Conservation (phyloP, 2,113 vertebrate genomes). For the Hepsetus odoe region DNA sequence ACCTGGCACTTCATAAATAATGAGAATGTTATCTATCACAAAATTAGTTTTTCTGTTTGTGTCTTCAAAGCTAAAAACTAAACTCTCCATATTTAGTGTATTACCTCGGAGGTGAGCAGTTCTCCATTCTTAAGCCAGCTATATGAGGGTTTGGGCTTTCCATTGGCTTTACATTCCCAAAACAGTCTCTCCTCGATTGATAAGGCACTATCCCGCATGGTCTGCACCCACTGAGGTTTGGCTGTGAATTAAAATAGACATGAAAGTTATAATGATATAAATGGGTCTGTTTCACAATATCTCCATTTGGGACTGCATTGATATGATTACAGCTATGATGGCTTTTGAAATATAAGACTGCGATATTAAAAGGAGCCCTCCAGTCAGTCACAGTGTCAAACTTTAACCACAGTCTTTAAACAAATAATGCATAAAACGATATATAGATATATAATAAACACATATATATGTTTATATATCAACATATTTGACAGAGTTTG, state of each 20-base stretch:
- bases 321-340: neutral
- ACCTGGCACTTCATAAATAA: too few relatives aligned
- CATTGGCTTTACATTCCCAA: conserved; percentile 90
- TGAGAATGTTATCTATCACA: too few relatives aligned
- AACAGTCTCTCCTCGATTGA: conserved; percentile 85
- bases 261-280: conserved; percentile 35
- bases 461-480: too few relatives aligned
- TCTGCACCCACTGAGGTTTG: conserved; percentile 92
- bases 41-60: too few relatives aligned
- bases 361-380: too few relatives aligned
- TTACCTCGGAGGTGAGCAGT: conserved; percentile 82
- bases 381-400: too few relatives aligned
- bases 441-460: too few relatives aligned
- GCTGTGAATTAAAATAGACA: conserved; percentile 72
- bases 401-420: too few relatives aligned
- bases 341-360: neutral
- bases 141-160: conserved; percentile 90
- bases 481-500: too few relatives aligned
- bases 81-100: neutral
- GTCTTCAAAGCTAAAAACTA: too few relatives aligned
- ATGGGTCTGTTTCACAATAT: neutral
- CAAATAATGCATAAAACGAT: too few relatives aligned
- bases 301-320: neutral
- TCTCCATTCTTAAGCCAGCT: conserved; percentile 90
- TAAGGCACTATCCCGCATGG: conserved; percentile 80